Base-by-base conservation (phyloP, 2,888 invertebrate genomes). In the Habrosyne pyritoides region DNA sequence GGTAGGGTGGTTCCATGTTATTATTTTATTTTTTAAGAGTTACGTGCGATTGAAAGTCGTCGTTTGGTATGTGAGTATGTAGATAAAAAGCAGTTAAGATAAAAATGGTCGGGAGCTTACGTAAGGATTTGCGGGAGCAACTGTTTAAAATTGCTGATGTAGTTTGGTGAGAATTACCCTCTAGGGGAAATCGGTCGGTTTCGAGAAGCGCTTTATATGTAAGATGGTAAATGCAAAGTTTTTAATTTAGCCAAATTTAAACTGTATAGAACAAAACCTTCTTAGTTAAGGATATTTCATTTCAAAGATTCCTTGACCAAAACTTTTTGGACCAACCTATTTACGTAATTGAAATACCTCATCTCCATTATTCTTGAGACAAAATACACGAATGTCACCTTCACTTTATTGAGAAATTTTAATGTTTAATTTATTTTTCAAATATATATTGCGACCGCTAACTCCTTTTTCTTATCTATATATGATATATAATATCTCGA, bases 11-110 rank as follows among this genome's bases (percentile, higher is more conserved):
- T 87, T 85, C 78, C 77, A 68, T 75, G 77, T 81, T 81, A 75
- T 77, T 79, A 77, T 72, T 42, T 42, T 18, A 42, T 75, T 67
- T 61, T 67, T 66, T 65, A 71, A 59, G 57, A 54, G 46, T 53
- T 47, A 47, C 47, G 14, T 53, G 47, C 21, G 21, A 36, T 52
- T 28, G 22, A 26, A 21, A 52, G 57, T 57, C 47, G 66, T 70
- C 66, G 69, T 69, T 75, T 75, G 66, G 61, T 67, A 67, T 79
- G 91, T 91, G 79, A 90, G 91, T 91, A 90, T 89, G 74, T 81
- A 76, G 77, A 75, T 79, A 74, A 77, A 72, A 72, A 73, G 71
- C 69, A 70, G 71, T 81, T 78, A 68, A 77, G 81, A 80, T 83
- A 83, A 83, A 75, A 71, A 69, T 28, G 26, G 66, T 60, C 55